Percentiles rank a stretch among this genome's conserved stretches.
Conservation (phyloP, 2,888 invertebrate species). For the Lycophotia porphyrea region DNA sequence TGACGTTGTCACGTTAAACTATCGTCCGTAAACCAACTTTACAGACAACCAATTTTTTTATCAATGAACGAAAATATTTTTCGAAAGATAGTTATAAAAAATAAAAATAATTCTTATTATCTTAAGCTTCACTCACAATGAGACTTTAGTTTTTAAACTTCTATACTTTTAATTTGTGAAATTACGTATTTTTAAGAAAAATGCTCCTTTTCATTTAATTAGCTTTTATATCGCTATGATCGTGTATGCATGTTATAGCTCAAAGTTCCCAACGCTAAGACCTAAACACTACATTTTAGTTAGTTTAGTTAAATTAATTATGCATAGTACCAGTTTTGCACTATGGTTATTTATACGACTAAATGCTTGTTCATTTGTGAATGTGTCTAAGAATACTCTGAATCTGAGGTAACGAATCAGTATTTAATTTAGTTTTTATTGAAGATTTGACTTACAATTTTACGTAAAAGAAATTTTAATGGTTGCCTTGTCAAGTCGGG, state of each 20-base stretch:
- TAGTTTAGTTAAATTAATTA: not conserved
- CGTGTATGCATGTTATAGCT: not conserved
- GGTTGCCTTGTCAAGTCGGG: not conserved
- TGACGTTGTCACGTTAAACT: too few relatives aligned
- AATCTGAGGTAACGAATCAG: not conserved
- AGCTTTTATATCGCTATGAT: slow-evolving; percentile 31
- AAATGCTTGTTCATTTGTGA: not conserved
- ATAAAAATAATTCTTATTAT: slow-evolving; percentile 34
- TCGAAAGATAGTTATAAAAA: slow-evolving; percentile 29
- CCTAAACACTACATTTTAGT: not conserved
- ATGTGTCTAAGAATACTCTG: not conserved
- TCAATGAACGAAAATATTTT: slow-evolving; percentile 44
- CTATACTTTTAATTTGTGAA: slow-evolving; percentile 30
- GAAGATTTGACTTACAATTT: not conserved
- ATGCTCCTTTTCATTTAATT: not conserved
- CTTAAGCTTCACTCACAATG: slow-evolving; percentile 58
- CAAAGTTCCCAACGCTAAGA: not conserved
- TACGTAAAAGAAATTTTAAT: not conserved
- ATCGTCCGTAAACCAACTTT: too few relatives aligned
- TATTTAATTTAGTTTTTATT: not conserved
- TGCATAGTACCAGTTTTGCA: not conserved
- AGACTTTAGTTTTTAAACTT: slow-evolving; percentile 40
- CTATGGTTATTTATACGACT: not conserved
- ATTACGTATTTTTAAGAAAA: slow-evolving; percentile 28
- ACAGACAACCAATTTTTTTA: too few relatives aligned